Base-by-base conservation (phyloP, 2,113 vertebrate genomes). In the Leiothrix lutea region DNA sequence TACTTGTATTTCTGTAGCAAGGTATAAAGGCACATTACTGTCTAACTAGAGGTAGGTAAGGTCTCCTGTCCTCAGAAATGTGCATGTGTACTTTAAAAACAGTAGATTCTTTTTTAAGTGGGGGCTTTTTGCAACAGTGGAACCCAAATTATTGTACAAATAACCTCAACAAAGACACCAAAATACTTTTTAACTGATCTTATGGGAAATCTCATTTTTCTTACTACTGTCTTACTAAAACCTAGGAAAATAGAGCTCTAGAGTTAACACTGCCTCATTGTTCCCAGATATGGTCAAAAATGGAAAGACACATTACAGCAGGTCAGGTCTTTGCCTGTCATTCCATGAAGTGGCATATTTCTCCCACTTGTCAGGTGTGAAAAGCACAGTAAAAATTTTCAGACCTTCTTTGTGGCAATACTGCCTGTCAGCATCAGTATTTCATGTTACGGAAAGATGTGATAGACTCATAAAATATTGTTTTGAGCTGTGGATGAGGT, bases 291-390 rank as follows among this genome's bases (percentile, higher is more conserved):
- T 2, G 26, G 69, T 80, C 10, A 6, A 90, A 90, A 96, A 93
- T 84, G 85, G 85, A 91, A 95, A 96, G 85, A 84, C 86, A 88
- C 61, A 22, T 79, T 75, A 66, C 75, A 97, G 60, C 82, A 77
- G 94, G 94, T 93, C 92, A 87, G 47, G 86, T 96, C 44, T 96
- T 67, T 95, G 86, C 70, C 85, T 92, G 44, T 96, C 87, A 77
- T 94, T 97, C 66, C 40, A 51, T 97, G 79, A 97, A 96, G 79
- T 94, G 93, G 85, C 83, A 69, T 87, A 92, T 96, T 96, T 97
- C 83, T 97, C 83, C 86, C 90, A 75, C 66, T 94, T 97, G 83
- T 94, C 87, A 95, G 69, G 70, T 94, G 77, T 72, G 92, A 97
- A 96, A 97, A 95, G 91, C 78, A 86, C 24, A 65, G 75, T 80